phyloP scores from a whole-genome alignment of 2,113 vertebrate genomes.

The Chaetodon auriga region DNA sequence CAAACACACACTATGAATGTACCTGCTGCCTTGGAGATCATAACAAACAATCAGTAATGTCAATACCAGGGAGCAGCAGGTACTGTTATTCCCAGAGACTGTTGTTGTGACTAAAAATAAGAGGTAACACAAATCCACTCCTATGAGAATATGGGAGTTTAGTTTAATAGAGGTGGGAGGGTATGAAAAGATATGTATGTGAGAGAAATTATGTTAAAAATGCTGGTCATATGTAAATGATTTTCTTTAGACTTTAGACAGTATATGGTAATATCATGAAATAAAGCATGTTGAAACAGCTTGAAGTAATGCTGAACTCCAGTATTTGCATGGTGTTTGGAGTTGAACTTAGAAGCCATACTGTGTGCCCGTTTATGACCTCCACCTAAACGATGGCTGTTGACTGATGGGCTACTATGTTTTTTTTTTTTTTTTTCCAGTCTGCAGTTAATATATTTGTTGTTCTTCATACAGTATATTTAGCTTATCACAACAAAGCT shows the following conservation, averaged over 20 bases:
- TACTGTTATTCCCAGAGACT: constrained; percentile 34
- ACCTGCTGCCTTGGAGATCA: constrained; percentile 62
- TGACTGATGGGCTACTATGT: too few species aligned
- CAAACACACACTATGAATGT: constrained; percentile 49
- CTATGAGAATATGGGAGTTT: not conserved
- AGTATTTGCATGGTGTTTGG: too few species aligned
- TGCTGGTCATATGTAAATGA: not conserved
- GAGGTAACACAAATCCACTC: not conserved
- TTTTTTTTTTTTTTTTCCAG: too few species aligned
- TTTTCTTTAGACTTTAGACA: not conserved
- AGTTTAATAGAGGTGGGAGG: not conserved
- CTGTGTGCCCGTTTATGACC: too few species aligned
- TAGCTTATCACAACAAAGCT: too few species aligned
- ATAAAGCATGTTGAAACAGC: not conserved
- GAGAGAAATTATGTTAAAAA: not conserved
- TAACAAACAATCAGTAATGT: constrained; percentile 65
- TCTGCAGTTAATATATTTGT: too few species aligned
- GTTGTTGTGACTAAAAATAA: constrained; percentile 25
- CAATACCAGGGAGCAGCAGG: constrained; percentile 49
- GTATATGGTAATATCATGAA: not conserved
- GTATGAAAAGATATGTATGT: not conserved
- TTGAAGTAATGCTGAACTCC: too few species aligned
- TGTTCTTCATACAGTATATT: too few species aligned
- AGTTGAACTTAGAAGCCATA: too few species aligned
- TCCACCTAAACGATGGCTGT: too few species aligned